Evolutionary conservation across 2,113 vertebrate species (phyloP), one percentile per base, ranked within the genome.

Genomic region (Salvelinus namaycush): DNA sequence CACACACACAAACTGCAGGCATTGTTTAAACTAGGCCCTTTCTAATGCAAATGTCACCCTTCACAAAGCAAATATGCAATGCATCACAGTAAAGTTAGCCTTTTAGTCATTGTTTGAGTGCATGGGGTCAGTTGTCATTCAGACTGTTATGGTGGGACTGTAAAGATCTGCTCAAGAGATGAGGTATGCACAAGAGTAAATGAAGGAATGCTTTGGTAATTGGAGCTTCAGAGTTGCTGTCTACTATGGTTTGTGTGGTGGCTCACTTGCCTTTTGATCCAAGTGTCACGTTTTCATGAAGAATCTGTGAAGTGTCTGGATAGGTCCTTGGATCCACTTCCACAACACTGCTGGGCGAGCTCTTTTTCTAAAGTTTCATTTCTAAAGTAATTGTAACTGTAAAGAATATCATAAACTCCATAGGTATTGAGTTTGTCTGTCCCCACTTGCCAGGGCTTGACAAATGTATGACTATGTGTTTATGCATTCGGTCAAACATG

Each of bases 401-500:
- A 22, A 74, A 39, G 31, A 65, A 26, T 54, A 22, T 39, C 22
- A 9, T 16, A 3, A 29, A 67, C 65, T 67, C 11, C 24, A 12
- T 67, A 22, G n/a, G 18, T 22, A 62, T 20, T 24, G 44, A 49
- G 3, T 70, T 70, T 48, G 68, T 49, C 34, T 39, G 34, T 3
- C 5, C 51, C 14, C 44, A 44, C 12, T 44, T 22, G 39, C 13
- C 24, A 2, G 22, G 20, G 24, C 1, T 70, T 81, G 68, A 77
- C 77, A 76, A 79, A 81, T 79, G 49, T 7, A 76, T 75, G 65
- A 9, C 77, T 66, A 65, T 59, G 57, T 66, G 2, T 22, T 59
- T 27, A 49, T 75, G 60, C 14, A 74, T 81, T 70, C 20, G 65
- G 59, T 84, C 76, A 84, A 60, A 78, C 71, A 83, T 88, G 76